phyloP scores from a whole-genome alignment of 2,113 vertebrate genomes.

The Heterotilapia buettikoferi region DNA sequence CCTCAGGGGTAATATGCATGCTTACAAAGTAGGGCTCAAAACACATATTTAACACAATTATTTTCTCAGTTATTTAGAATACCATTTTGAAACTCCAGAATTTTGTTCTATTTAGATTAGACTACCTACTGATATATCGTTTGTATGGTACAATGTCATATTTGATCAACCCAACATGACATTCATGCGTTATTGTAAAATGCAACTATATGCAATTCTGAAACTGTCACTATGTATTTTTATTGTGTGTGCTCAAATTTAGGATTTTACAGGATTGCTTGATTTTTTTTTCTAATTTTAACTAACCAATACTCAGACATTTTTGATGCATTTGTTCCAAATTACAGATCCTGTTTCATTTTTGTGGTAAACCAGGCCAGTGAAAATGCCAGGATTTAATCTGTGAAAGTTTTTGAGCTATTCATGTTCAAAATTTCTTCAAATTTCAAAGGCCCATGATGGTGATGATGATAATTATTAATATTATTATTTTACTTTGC shows the following conservation, averaged over 20 bases:
- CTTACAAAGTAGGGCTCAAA: neutral
- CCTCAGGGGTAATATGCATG: neutral
- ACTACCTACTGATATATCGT: rapidly evolving
- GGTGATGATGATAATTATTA: neutral
- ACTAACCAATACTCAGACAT: neutral
- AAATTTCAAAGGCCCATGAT: neutral
- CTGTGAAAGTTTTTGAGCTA: neutral
- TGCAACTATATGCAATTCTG: neutral
- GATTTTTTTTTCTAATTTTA: neutral
- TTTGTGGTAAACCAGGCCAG: neutral
- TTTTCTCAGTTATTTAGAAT: neutral
- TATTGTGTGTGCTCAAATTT: neutral
- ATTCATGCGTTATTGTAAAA: neutral
- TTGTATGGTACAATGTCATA: neutral
- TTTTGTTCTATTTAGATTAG: neutral
- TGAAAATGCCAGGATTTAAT: neutral
- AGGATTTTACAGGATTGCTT: neutral
- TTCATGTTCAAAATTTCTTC: neutral
- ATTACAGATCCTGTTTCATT: neutral
- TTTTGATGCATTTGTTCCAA: neutral
- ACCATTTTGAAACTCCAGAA: neutral
- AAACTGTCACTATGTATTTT: neutral
- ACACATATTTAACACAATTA: neutral
- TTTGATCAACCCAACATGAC: neutral
- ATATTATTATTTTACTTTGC: neutral